phyloP scores from a whole-genome alignment of 2,888 invertebrate genomes.

The Busseola fusca region DNA sequence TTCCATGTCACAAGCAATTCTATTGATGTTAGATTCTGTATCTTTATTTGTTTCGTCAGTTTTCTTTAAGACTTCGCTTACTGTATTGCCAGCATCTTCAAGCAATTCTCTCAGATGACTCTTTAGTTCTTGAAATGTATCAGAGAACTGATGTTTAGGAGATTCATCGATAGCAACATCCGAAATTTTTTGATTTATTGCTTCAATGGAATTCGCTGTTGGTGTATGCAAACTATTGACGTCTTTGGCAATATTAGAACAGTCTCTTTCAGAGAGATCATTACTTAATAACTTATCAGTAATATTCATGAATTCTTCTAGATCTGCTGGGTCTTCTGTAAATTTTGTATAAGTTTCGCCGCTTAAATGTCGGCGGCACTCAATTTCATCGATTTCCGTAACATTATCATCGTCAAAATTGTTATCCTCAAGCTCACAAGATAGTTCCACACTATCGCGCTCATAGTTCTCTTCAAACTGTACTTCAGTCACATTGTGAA shows the following conservation, averaged over 20 bases:
- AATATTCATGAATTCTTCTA: conserved; percentile 83
- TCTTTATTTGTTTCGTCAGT: conserved; percentile 58
- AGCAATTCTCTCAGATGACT: conserved; percentile 78
- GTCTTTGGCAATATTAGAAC: conserved; percentile 65
- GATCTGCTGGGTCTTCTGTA: conserved; percentile 80
- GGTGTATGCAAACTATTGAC: conserved; percentile 80
- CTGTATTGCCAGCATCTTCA: conserved; percentile 67
- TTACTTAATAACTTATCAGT: conserved; percentile 80
- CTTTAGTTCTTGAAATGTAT: conserved; percentile 79
- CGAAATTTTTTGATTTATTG: conserved; percentile 67
- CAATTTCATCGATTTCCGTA: conserved; percentile 63
- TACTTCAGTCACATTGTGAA: conserved; percentile 71
- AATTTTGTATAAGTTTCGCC: conserved; percentile 86
- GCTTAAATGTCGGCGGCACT: conserved; percentile 81
- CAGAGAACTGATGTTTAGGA: conserved; percentile 73
- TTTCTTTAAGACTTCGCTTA: conserved; percentile 55
- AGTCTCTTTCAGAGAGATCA: conserved; percentile 63
- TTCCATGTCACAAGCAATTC: conserved; percentile 79
- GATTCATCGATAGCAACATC: conserved; percentile 43
- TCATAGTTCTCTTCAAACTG: conserved; percentile 76
- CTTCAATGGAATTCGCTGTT: conserved; percentile 80
- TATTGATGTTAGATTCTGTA: conserved; percentile 52
- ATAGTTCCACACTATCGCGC: conserved; percentile 74
- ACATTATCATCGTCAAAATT: conserved; percentile 66
- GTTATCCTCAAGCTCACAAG: conserved; percentile 71